These are phyloP conservation scores for Hermetia illucens DNA, from an alignment of 1,140 invertebrate genomes.

Conservation along the genomic window DNA sequence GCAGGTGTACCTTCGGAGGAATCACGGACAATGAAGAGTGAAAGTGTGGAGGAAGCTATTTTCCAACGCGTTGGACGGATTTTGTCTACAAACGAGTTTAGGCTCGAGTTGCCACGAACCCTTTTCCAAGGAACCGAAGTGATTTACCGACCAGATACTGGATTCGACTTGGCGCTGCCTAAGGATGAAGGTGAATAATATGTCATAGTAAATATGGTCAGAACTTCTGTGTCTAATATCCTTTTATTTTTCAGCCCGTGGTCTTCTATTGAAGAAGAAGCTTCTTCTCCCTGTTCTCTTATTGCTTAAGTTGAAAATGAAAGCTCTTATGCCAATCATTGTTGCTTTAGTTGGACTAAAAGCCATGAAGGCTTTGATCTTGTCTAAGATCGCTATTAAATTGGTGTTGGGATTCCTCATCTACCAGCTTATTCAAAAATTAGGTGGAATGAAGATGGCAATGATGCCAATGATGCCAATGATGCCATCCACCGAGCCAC, in stretches of 20 bases:
- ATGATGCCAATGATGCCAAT: constrained; percentile 41
- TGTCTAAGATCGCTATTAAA: constrained; percentile 66
- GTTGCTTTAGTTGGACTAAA: constrained; percentile 63
- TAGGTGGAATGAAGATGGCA: constrained; percentile 57
- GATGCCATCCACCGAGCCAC: constrained; percentile 29
- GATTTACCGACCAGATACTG: constrained; percentile 50
- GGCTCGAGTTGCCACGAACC: constrained; percentile 51
- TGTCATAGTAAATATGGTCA: constrained; percentile 13
- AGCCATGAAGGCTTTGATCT: constrained; percentile 63
- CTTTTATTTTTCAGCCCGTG: constrained; percentile 14
- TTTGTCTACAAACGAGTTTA: constrained; percentile 53
- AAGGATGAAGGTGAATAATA: constrained; percentile 35
- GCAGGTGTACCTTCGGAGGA: constrained; percentile 45
- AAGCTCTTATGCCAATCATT: constrained; percentile 68
- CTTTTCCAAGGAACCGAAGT: constrained; percentile 52
- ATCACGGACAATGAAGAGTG: constrained; percentile 34
- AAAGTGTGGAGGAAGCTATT: constrained; percentile 58
- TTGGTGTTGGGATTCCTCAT: constrained; percentile 66
- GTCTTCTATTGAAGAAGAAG: constrained; percentile 57
- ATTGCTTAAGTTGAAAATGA: constrained; percentile 67
- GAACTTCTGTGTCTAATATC: neutral
- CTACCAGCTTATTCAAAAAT: constrained; percentile 56
- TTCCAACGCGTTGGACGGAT: constrained; percentile 52
- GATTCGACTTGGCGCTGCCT: constrained; percentile 43
- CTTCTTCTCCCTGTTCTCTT: constrained; percentile 60